Evolutionary conservation across 2,888 invertebrate genomes (phyloP).

Genomic region (Acholoe squamosa): DNA sequence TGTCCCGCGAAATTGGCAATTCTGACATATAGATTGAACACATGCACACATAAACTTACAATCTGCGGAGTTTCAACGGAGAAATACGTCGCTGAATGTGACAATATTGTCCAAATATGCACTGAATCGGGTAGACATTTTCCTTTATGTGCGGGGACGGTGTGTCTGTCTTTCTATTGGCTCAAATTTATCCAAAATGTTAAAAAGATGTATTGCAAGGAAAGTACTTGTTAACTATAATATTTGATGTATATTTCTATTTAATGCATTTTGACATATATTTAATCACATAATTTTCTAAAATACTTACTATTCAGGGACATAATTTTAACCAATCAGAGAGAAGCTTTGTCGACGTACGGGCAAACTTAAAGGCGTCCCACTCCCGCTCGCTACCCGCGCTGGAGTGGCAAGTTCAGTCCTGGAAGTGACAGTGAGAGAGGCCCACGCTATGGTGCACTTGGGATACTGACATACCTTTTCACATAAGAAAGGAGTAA

Average conservation of each 20-base stretch:
- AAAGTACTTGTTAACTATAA: background rate
- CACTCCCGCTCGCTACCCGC: background rate
- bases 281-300: background rate
- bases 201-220: background rate
- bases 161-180: background rate
- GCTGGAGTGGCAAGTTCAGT: constrained; percentile 30
- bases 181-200: background rate
- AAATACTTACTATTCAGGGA: background rate
- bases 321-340: constrained; percentile 24
- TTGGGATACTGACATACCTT: no score
- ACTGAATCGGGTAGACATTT: background rate
- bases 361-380: constrained; percentile 31
- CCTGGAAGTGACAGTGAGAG: background rate
- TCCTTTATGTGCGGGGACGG: background rate
- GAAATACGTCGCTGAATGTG: background rate
- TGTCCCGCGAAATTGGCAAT: background rate
- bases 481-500: no score
- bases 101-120: background rate
- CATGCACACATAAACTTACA: background rate
- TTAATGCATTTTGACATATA: background rate
- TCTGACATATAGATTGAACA: background rate
- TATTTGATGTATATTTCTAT: no score
- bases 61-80: background rate
- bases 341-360: background rate
- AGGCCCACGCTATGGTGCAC: no score